Evolutionary conservation across 2,797 vertebrate genomes (phyloP).

Genomic region (Silurus lanzhouensis): DNA sequence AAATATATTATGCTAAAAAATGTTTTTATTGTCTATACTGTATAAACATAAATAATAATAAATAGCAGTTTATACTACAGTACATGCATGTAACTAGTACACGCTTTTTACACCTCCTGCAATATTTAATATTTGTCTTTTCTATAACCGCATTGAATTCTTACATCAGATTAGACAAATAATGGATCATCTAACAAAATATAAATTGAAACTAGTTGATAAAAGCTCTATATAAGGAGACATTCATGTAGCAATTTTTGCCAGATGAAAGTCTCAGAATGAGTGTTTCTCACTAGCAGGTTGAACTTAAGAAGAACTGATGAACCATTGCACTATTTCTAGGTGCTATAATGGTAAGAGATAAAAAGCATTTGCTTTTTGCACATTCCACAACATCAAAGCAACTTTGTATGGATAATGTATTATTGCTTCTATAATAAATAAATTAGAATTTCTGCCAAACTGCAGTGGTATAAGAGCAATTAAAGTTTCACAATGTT

Average conservation of each 20-base stretch:
- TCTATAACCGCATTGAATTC: not conserved
- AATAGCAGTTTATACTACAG: not conserved
- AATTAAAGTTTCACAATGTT: not conserved
- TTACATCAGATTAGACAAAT: not conserved
- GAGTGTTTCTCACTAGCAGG: not conserved
- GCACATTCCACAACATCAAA: not conserved
- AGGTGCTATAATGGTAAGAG: not conserved
- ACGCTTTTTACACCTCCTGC: not conserved
- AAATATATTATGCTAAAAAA: not conserved
- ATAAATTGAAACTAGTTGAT: not conserved
- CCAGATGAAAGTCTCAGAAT: not conserved
- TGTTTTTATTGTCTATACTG: not conserved
- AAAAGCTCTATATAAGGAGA: not conserved
- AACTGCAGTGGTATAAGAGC: not conserved
- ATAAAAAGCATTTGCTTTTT: not conserved
- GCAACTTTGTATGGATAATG: not conserved
- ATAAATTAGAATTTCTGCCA: not conserved
- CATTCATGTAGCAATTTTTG: not conserved
- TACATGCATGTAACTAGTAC: not conserved
- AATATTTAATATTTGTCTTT: not conserved
- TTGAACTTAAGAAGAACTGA: not conserved
- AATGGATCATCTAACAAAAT: not conserved
- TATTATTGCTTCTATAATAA: not conserved
- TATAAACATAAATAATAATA: not conserved
- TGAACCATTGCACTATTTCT: not conserved